Percentiles rank a stretch among this genome's conserved stretches.
Conservation (phyloP, 2,113 vertebrate species). For the Coreoperca whiteheadi region DNA sequence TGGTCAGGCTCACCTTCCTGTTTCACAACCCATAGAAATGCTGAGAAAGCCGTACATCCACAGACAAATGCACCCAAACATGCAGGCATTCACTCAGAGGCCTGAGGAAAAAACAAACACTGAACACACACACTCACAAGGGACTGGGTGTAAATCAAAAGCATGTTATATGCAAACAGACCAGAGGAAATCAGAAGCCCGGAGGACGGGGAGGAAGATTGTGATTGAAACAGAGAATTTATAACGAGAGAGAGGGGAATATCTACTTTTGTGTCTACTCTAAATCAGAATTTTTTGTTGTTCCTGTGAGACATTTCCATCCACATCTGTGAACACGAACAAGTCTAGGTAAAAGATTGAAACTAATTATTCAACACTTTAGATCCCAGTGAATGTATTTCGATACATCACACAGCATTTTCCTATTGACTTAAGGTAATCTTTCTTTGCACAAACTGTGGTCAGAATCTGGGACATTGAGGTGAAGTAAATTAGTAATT, state of each 20-base stretch:
- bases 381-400: neutral
- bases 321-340: constrained; percentile 30
- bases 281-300: constrained; percentile 40
- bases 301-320: constrained; percentile 36
- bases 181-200: constrained; percentile 58
- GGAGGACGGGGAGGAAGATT: constrained; percentile 54
- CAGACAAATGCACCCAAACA: constrained; percentile 47
- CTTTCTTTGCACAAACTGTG: neutral
- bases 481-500: neutral
- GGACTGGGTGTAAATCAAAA: constrained; percentile 70
- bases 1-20: constrained; percentile 62
- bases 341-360: neutral
- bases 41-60: constrained; percentile 45
- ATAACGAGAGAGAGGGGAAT: constrained; percentile 57
- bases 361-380: neutral
- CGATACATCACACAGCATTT: neutral
- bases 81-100: constrained; percentile 33
- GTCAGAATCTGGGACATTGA: neutral
- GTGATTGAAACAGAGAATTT: constrained; percentile 53
- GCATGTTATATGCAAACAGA: constrained; percentile 64
- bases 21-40: constrained; percentile 60
- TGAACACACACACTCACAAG: constrained; percentile 33
- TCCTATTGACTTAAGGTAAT: neutral
- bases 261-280: constrained; percentile 40
- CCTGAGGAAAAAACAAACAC: constrained; percentile 51